phyloP scores from a whole-genome alignment of 2,113 vertebrate genomes.

The Hoplias malabaricus region DNA sequence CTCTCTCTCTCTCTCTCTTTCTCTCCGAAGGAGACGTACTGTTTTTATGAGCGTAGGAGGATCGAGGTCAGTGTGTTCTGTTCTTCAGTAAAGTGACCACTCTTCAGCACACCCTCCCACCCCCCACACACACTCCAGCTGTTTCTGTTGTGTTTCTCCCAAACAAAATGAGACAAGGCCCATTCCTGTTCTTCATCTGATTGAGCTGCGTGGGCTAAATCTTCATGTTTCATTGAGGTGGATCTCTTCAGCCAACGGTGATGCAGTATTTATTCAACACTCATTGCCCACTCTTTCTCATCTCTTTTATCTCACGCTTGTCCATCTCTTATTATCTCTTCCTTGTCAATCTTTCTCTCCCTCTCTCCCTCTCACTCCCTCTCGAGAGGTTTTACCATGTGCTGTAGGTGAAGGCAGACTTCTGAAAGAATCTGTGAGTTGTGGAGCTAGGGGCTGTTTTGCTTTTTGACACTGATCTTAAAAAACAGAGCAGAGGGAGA shows the following conservation, averaged over 20 bases:
- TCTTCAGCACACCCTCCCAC: not conserved
- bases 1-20: constrained; percentile 34
- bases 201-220: not conserved
- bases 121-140: not conserved
- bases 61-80: not conserved
- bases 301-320: not conserved
- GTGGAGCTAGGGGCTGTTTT: not conserved
- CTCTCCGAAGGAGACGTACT: too few relatives aligned
- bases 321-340: not conserved
- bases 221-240: constrained; percentile 59
- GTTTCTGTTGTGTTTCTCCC: not conserved
- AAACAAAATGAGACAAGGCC: constrained; percentile 35
- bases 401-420: not conserved
- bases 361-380: not conserved
- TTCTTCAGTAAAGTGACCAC: not conserved
- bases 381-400: not conserved
- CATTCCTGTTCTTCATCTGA: constrained; percentile 5
- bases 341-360: not conserved
- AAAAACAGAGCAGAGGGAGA: not conserved
- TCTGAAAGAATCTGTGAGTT: constrained; percentile 3
- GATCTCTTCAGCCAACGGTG: constrained; percentile 55
- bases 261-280: constrained; percentile 70
- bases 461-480: constrained; percentile 1
- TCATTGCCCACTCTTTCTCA: constrained; percentile 37
- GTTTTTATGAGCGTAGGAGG: not conserved